These are phyloP conservation scores for Liparis tanakae DNA, from an alignment of 2,797 vertebrate genomes.

Conservation along the genomic window DNA sequence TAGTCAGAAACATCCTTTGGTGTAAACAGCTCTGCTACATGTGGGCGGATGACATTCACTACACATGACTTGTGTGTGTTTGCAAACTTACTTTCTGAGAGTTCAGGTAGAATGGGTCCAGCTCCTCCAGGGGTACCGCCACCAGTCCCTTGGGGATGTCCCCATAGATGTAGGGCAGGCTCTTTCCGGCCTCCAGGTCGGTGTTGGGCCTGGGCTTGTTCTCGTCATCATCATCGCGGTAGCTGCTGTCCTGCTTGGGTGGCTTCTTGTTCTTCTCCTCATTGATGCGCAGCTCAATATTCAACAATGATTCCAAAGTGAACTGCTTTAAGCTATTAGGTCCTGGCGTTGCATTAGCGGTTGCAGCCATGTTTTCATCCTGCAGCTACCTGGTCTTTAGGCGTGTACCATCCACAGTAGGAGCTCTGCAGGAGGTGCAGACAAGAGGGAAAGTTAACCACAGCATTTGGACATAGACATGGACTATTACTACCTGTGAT, in stretches of 20 bases:
- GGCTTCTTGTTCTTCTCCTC: slow-evolving; percentile 97
- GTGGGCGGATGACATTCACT: not conserved
- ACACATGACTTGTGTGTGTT: not conserved
- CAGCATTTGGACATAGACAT: not conserved
- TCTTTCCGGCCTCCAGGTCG: slow-evolving; percentile 96
- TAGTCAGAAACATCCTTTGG: slow-evolving; percentile 36
- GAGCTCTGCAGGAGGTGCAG: slow-evolving; percentile 80
- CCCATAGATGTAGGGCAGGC: slow-evolving; percentile 98
- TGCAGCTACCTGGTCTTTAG: slow-evolving; percentile 92
- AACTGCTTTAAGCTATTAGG: slow-evolving; percentile 97
- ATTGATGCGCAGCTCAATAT: slow-evolving; percentile 94
- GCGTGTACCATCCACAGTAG: slow-evolving; percentile 88
- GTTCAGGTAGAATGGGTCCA: slow-evolving; percentile 97
- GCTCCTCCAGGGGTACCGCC: slow-evolving; percentile 96
- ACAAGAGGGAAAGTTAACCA: slow-evolving; percentile 23
- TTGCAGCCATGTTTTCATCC: slow-evolving; percentile 99
- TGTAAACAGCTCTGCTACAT: not conserved
- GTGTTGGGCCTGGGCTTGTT: slow-evolving; percentile 96
- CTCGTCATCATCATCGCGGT: slow-evolving; percentile 97
- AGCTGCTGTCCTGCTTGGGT: slow-evolving; percentile 95
- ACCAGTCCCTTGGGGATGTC: slow-evolving; percentile 92
- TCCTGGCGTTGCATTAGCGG: slow-evolving; percentile 97
- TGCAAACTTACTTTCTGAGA: slow-evolving; percentile 91
- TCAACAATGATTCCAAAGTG: slow-evolving; percentile 93
- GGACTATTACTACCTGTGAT: not conserved